phyloP scores from a whole-genome alignment of 2,113 vertebrate genomes.

The Condylura cristata region DNA sequence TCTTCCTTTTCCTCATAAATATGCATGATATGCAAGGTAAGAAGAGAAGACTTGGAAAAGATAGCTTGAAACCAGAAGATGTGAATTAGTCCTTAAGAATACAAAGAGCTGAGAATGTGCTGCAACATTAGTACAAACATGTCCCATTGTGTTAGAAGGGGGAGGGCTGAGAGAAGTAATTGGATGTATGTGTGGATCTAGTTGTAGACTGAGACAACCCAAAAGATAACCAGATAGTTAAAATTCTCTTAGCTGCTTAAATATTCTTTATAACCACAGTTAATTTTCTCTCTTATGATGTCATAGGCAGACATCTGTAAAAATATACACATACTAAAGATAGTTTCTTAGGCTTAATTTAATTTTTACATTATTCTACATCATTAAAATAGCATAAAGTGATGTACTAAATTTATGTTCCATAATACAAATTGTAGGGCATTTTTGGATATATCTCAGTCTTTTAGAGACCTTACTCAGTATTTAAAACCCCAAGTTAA shows the following conservation, averaged over 20 bases:
- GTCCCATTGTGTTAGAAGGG: not conserved
- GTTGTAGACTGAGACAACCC: not conserved
- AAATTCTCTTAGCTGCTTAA: too few relatives aligned
- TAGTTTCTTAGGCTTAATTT: not conserved
- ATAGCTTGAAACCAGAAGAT: not conserved
- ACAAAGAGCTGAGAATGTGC: not conserved
- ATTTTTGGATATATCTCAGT: not conserved
- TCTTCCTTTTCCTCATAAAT: slow-evolving; percentile 2
- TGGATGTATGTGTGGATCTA: not conserved
- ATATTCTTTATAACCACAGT: too few relatives aligned
- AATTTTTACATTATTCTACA: not conserved
- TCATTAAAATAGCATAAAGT: not conserved
- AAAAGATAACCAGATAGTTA: not conserved
- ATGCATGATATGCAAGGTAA: slow-evolving; percentile 12
- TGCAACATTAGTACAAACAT: not conserved
- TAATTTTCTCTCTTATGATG: not conserved
- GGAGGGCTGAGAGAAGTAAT: not conserved
- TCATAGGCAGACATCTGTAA: not conserved
- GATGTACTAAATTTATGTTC: not conserved
- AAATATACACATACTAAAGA: not conserved
- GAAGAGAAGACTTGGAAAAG: slow-evolving; percentile 4
- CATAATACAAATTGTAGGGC: not conserved
- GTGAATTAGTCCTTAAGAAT: not conserved
- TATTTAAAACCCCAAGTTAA: not conserved
- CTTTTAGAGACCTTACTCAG: not conserved